Evolutionary conservation across 2,113 vertebrate genomes (phyloP), one percentile per base, ranked within the genome.

Genomic region (Ictidomys tridecemlineatus): DNA sequence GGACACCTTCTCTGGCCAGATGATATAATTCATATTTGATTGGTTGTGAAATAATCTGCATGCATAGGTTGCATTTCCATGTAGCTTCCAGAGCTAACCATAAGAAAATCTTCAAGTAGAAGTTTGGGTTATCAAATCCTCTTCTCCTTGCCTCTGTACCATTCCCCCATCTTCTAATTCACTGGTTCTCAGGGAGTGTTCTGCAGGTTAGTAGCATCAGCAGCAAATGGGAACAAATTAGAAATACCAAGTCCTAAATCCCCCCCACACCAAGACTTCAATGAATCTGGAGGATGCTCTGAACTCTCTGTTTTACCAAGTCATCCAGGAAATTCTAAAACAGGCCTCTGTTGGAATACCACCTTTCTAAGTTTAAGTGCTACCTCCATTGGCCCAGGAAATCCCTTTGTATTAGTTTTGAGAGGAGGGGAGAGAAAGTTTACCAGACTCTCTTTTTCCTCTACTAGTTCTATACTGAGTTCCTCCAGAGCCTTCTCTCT

Each of bases 351-450:
- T 48, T 30, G 39, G 34, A 70, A 13, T 16, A 79, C 1, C 32
- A 51, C 18, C 2, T 1, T 70, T 9, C 79, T 67, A 24, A 63
- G 16, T 4, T 79, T 30, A 65, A 16, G 1, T 0, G 4, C 63
- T 76, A 83, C 13, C 48, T 42, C 3, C 24, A 26, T 28, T 63
- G 61, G 24, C 9, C 26, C 61, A 63, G 61, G 61, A 22, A 39
- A 73, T 7, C n/a, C 42, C 51, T 2, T 34, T 10, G 1, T 2
- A 20, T 2, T 58, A 30, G 51, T 1, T 73, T 79, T 78, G 10
- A 14, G 2, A 1, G 5, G 30, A 65, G 2, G 17, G 20, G 26
- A 1, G 70, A 26, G 4, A 26, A 42, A 39, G 4, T 30, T 67
- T 45, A 14, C 30, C 34, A n/a, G 9, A 26, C 6, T 73, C 22